Percentiles rank a stretch among this genome's conserved stretches.
Conservation (phyloP, 1,140 invertebrate species). For the Acromyrmex heyeri region DNA sequence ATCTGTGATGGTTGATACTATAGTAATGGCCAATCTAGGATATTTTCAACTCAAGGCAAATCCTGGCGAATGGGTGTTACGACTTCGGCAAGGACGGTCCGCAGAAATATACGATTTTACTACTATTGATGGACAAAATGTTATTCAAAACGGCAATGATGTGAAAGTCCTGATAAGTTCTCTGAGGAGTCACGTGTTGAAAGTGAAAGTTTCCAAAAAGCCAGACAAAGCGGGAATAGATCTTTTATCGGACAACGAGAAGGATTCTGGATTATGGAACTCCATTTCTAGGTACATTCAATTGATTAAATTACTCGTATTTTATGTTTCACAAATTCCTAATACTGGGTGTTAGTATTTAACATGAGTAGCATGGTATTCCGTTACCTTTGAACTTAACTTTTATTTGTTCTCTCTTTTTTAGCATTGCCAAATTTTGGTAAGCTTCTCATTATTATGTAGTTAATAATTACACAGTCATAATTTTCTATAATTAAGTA, state of each 20-base stretch:
- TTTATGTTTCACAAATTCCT: constrained; percentile 16
- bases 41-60: constrained; percentile 99
- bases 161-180: constrained; percentile 96
- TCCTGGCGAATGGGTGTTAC: constrained; percentile 97
- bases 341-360: constrained; percentile 40
- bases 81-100: constrained; percentile 96
- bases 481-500: constrained; percentile 39
- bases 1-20: constrained; percentile 96
- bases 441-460: constrained; percentile 81
- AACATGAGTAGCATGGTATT: constrained; percentile 52
- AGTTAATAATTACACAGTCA: constrained; percentile 59
- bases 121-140: constrained; percentile 87
- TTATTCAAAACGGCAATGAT: constrained; percentile 88
- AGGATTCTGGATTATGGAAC: constrained; percentile 94
- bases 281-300: constrained; percentile 94
- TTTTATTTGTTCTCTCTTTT: constrained; percentile 80
- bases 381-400: constrained; percentile 72
- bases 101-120: constrained; percentile 97
- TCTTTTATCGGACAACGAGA: constrained; percentile 93
- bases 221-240: constrained; percentile 95
- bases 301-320: neutral
- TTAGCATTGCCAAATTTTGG: constrained; percentile 85
- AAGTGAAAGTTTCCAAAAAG: constrained; percentile 96
- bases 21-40: constrained; percentile 99
- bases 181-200: constrained; percentile 96